These are phyloP conservation scores for Andrena marginata DNA, from an alignment of 2,888 invertebrate species.

Conservation along the genomic window DNA sequence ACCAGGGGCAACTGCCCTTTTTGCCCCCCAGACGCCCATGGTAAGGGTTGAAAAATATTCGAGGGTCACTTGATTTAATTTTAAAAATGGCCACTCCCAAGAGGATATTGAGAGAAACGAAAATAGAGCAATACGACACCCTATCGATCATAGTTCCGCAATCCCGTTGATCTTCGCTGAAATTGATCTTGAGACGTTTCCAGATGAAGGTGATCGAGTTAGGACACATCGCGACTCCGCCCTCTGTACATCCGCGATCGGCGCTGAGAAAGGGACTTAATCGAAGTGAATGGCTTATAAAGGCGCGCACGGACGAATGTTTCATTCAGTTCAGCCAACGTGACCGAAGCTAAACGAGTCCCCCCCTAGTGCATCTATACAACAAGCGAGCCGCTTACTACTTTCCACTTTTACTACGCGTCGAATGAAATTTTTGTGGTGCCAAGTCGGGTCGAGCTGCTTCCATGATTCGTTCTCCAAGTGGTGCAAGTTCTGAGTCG, in stretches of 20 bases:
- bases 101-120: not conserved
- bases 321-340: conserved; percentile 75
- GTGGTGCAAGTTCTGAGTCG: conserved; percentile 1
- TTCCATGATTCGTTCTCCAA: not conserved
- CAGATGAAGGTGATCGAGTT: conserved; percentile 53
- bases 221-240: conserved; percentile 17
- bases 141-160: not conserved
- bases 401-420: not conserved
- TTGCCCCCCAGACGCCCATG: no score
- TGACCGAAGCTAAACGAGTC: conserved; percentile 46
- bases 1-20: no score
- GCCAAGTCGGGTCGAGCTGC: not conserved
- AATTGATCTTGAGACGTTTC: conserved; percentile 29
- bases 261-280: conserved; percentile 67
- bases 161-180: conserved; percentile 1
- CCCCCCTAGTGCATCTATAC: not conserved
- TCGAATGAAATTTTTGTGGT: not conserved
- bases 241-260: conserved; percentile 6
- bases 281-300: conserved; percentile 80
- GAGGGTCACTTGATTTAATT: no score
- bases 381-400: not conserved
- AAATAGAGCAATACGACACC: not conserved
- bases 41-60: no score
- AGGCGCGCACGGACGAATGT: conserved; percentile 76
- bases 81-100: no score